Conservation (phyloP, 1,140 invertebrate genomes). For the Rhynchophorus ferrugineus region DNA sequence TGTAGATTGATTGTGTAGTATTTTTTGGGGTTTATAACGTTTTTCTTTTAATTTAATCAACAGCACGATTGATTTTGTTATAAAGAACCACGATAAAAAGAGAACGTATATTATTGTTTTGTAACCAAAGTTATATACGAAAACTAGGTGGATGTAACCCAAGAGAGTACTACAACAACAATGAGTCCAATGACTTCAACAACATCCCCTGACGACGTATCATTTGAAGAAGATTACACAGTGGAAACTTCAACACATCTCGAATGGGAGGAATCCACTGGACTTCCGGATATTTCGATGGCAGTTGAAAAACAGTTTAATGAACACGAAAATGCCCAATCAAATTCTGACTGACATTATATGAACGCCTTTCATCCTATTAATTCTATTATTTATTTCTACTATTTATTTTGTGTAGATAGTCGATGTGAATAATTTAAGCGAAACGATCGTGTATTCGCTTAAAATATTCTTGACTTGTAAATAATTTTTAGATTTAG, state of each 20-base stretch:
- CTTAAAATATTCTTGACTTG: neutral
- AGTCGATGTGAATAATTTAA: constrained; percentile 7
- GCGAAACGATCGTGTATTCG: neutral
- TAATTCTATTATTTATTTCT: constrained; percentile 38
- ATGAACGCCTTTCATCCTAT: constrained; percentile 25
- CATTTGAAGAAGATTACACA: constrained; percentile 32
- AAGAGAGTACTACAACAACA: constrained; percentile 24
- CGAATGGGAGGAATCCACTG: constrained; percentile 35
- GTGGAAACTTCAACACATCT: constrained; percentile 32
- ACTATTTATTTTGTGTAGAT: constrained; percentile 38
- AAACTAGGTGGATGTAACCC: constrained; percentile 18
- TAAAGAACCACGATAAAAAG: too few species aligned
- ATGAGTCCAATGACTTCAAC: constrained; percentile 18
- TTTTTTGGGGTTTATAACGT: too few species aligned
- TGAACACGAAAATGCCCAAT: constrained; percentile 21
- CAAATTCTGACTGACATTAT: constrained; percentile 30
- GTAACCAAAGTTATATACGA: constrained; percentile 3
- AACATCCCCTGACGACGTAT: constrained; percentile 23
- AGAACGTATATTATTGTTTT: too few species aligned
- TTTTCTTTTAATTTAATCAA: too few species aligned
- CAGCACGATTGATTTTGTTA: too few species aligned
- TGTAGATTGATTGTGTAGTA: constrained; percentile 16
- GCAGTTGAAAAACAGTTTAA: constrained; percentile 21
- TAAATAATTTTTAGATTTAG: constrained; percentile 19
- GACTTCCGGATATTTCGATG: constrained; percentile 28